Evolutionary conservation across 2,113 vertebrate genomes (phyloP), one percentile per base, ranked within the genome.

Genomic region (Oryzias celebensis): DNA sequence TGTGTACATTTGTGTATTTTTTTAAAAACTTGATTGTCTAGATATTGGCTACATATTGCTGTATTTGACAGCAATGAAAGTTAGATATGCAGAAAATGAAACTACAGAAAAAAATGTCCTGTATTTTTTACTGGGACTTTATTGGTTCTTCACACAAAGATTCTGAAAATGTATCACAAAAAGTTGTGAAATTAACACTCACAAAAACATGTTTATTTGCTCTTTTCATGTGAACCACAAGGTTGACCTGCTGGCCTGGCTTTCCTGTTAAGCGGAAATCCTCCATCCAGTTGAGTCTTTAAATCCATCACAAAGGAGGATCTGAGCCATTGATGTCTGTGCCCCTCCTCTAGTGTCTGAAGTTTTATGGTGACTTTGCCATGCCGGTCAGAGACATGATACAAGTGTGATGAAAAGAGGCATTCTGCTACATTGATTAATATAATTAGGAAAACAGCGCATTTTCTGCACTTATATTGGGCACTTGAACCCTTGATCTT

Each of bases 321-420:
- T 62, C 70, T 51, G 43, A 71, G 78, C 65, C 68, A 55, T 57
- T 72, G 74, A 76, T 69, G 55, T 65, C 61, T 75, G 62, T 44
- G 52, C 78, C 82, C 59, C 75, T 75, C 75, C 73, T 63, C 73
- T 58, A 81, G 84, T 87, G 88, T 89, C 85, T 89, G 85, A 89
- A 87, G 83, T 66, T n/a, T 67, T 59, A 52, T 78, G 76, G 74
- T 73, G 77, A 54, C 80, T 71, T 52, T 68, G 64, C 79, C 63
- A 58, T 51, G 65, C 61, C 62, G 13, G 66, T 73, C 85, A 86
- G 73, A 84, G 81, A 72, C 73, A 75, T 5, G 60, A 69, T 68
- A 42, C 47, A 20, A 69, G 70, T 80, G 80, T 78, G 71, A 87
- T 83, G 75, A 41, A 64, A 59, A 84, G 80, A 77, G 66, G 56